Evolutionary conservation across 2,888 invertebrate species (phyloP), one percentile per base, ranked within the genome.

Genomic region (Atethmia centrago): DNA sequence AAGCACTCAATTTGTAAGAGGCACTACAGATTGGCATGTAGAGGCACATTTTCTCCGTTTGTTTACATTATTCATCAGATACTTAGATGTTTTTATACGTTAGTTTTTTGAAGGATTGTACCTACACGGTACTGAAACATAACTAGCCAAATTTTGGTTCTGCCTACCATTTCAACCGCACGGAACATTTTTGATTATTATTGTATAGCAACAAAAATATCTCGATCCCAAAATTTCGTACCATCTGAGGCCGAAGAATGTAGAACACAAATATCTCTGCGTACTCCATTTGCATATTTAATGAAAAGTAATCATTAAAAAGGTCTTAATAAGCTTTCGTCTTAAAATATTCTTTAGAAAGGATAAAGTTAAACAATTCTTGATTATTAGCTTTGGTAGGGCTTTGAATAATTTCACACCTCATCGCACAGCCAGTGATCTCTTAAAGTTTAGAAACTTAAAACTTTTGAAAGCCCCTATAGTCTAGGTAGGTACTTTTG

Each of bases 241-340:
- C 2, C 9, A 25, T 16, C 3, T 49, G 3, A 45, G 65, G 21
- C 21, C 10, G 3, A 51, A 53, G 65, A 53, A 45, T 25, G 0
- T 28, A 25, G 55, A 66, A 40, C 40, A 31, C 14, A 49, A 40
- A 40, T 58, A 40, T n/a, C 36, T 9, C 16, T 2, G 14, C 25
- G 10, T 55, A 53, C 14, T 49, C 14, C 25, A 73, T 80, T 80
- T 73, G 68, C 67, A 80, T 73, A 62, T 21, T 62, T 66, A 78
- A 82, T 78, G 63, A 66, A 82, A 66, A 78, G 58, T 69, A 58
- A 80, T 62, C 10, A 68, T 73, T 66, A 31, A 78, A 53, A 65
- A 67, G 65, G 56, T 73, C 68, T 65, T 58, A 82, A 77, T 56
- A 62, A 62, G 49, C 53, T 58, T 82, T 73, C 47, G 62, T 40